These are phyloP conservation scores for Nanger granti DNA, from an alignment of 2,113 vertebrate genomes.

Conservation along the genomic window DNA sequence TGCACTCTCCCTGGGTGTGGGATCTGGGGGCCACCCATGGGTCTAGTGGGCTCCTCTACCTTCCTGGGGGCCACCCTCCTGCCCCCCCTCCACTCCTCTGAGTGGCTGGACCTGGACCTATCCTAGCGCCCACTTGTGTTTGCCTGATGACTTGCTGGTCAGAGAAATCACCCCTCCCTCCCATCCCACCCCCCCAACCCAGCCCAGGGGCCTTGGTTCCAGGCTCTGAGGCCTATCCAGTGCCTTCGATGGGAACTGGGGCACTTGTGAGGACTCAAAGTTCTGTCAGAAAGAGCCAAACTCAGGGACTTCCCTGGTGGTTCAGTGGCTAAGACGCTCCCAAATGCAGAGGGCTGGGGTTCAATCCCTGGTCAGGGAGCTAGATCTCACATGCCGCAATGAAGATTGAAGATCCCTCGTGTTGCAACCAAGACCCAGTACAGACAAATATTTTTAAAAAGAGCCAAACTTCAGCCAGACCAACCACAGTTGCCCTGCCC, in stretches of 20 bases:
- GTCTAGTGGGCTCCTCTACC: background rate
- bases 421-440: background rate
- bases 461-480: background rate
- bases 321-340: background rate
- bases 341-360: background rate
- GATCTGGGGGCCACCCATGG: background rate
- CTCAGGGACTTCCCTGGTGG: background rate
- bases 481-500: no score
- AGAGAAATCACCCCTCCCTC: background rate
- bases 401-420: background rate
- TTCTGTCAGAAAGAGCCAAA: background rate
- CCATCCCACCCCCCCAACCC: fast-evolving
- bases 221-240: background rate
- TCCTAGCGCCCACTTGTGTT: fast-evolving
- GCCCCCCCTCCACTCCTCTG: fast-evolving
- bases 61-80: background rate
- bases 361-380: background rate
- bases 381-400: background rate
- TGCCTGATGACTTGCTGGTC: background rate
- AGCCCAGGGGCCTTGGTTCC: background rate
- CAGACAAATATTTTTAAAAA: background rate
- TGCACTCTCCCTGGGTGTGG: background rate
- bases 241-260: background rate
- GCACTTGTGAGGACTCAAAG: background rate
- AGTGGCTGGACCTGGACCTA: fast-evolving